Percentiles rank a stretch among this genome's conserved stretches.
These are phyloP conservation scores for Drosophila imparisetae DNA, from an alignment of 2,888 invertebrate genomes.

Conservation along the genomic window DNA sequence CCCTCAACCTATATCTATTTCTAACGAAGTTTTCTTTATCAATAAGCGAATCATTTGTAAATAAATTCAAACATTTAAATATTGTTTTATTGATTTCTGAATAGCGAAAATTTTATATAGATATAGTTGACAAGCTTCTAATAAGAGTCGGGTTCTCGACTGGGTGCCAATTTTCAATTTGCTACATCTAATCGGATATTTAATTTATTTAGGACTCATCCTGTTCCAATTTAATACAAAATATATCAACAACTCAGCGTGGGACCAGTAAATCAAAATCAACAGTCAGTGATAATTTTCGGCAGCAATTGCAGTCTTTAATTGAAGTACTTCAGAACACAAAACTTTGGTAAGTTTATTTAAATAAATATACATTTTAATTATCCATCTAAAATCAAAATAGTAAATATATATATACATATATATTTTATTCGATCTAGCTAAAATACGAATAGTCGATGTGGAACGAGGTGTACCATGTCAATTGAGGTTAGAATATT, in stretches of 20 bases:
- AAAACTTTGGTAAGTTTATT: constrained; percentile 90
- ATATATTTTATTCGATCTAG: background rate
- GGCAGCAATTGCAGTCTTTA: constrained; percentile 93
- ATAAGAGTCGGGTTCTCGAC: background rate
- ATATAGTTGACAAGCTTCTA: too few relatives aligned
- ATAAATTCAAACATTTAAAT: background rate
- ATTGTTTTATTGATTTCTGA: background rate
- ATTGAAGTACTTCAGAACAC: constrained; percentile 95
- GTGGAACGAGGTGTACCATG: background rate
- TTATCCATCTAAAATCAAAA: background rate
- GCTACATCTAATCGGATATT: background rate
- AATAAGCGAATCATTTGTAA: background rate
- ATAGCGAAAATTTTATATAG: too few relatives aligned
- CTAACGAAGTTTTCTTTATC: background rate
- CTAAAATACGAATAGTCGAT: too few relatives aligned
- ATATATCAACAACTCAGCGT: constrained; percentile 87
- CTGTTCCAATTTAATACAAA: constrained; percentile 48
- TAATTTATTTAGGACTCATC: constrained; percentile 85
- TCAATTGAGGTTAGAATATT: background rate
- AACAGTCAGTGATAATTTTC: constrained; percentile 95
- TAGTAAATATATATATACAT: background rate
- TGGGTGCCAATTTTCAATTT: background rate
- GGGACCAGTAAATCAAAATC: constrained; percentile 95
- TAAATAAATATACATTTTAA: background rate
- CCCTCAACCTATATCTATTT: background rate